Evolutionary conservation across 2,113 vertebrate genomes (phyloP).

Genomic region (Panurus biarmicus): DNA sequence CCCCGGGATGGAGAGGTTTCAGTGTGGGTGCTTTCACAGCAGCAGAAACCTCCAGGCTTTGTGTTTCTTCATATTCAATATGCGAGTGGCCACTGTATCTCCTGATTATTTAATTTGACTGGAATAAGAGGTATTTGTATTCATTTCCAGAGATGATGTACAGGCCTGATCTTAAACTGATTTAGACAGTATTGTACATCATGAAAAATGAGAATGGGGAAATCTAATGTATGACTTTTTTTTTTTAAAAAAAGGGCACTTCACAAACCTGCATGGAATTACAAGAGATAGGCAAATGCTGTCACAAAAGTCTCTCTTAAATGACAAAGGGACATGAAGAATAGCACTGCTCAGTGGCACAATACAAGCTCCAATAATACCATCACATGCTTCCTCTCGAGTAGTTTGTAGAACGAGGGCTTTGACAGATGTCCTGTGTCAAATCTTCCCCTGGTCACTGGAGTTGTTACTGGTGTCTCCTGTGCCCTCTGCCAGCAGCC

Average conservation of each 20-base stretch:
- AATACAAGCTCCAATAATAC: conserved; percentile 21
- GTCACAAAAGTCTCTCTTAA: conserved; percentile 54
- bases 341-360: conserved; percentile 22
- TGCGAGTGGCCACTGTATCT: background rate
- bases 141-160: conserved; percentile 54
- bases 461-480: background rate
- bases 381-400: background rate
- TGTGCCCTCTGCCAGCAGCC: background rate
- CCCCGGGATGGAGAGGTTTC: background rate
- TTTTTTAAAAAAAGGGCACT: background rate
- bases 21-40: background rate
- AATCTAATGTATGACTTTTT: background rate
- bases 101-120: conserved; percentile 52
- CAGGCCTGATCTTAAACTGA: conserved; percentile 50
- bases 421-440: conserved; percentile 45
- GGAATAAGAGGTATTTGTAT: conserved; percentile 58
- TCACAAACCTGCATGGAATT: conserved; percentile 28
- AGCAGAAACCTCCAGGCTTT: background rate
- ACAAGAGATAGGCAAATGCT: conserved; percentile 36
- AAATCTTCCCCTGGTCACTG: background rate
- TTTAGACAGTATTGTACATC: conserved; percentile 51
- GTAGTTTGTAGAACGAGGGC: background rate
- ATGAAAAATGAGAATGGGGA: conserved; percentile 55
- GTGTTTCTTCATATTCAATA: background rate
- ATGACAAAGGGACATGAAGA: conserved; percentile 50